Base-by-base conservation (phyloP, 2,797 vertebrate species). In the Gymnodraco acuticeps region DNA sequence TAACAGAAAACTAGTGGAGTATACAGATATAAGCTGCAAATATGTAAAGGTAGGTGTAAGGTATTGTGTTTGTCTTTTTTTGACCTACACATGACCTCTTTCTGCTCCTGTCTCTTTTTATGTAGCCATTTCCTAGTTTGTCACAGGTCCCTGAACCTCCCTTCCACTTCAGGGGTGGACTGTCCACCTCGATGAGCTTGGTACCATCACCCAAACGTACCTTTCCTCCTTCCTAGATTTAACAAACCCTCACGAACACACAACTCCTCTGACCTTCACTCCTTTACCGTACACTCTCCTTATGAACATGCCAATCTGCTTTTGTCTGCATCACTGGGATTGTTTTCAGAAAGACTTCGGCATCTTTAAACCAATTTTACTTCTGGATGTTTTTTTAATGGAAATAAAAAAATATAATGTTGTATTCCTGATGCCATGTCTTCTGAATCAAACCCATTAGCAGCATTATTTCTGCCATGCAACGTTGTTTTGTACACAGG, bases 1-100 rank as follows among this genome's bases (percentile, higher is more conserved):
- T 91, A 97, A 97, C 95, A 95, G 96, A 94, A 98, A 98, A 95
- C 94, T 97, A 93, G 96, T 95, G 95, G 96, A 97, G 90, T 97
- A 95, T 94, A 95, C 96, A 94, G 96, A 97, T 95, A 94, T 96
- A 94, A 97, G 95, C 95, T 96, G 95, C 91, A 98, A 96, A 93
- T 97, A 93, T 93, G 95, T 98, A 77, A 98, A 98, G 96, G 98
- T 98, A 95, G 95, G 96, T 93, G 91, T 83, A 82, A 81, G 82
- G 80, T 83, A 69, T 87, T 83, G 42, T 84, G 59, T 85, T 51
- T 88, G 68, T 89, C 50, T 85, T 69, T 78, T 77, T 76, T 65
- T 86, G 56, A 77, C 60, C 64, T 87, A 71, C 50, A 66, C 77
- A 58, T 86, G 69, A 81, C 69, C 75, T 85, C 77, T 80, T 73